Percentiles rank a stretch among this genome's conserved stretches.
Evolutionary conservation across 2,113 vertebrate species (phyloP).

Genomic region (Erinaceus europaeus): DNA sequence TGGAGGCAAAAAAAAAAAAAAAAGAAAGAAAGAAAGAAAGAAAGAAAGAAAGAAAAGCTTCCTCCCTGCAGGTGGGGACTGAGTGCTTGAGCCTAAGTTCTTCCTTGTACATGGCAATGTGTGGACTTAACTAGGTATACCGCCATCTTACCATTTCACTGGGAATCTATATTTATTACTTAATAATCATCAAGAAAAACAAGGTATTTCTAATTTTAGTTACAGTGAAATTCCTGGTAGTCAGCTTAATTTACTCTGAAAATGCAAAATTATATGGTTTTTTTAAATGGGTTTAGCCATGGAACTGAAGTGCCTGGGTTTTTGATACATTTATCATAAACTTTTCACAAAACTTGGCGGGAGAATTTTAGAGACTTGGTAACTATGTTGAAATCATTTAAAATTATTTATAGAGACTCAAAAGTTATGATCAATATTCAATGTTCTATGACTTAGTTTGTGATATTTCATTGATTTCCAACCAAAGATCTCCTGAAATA

Average conservation of each 20-base stretch:
- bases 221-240: not conserved
- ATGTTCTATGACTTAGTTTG: not conserved
- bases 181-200: not conserved
- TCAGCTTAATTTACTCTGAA: not conserved
- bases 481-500: rapidly evolving
- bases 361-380: not conserved
- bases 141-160: too few relatives aligned
- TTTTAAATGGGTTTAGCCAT: not conserved
- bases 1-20: too few relatives aligned
- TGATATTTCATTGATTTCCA: not conserved
- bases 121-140: too few relatives aligned
- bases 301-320: not conserved
- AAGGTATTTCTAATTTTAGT: not conserved
- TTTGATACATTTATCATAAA: not conserved
- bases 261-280: not conserved
- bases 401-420: conserved; percentile 3
- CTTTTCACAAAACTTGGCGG: not conserved
- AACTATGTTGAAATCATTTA: not conserved
- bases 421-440: conserved; percentile 39
- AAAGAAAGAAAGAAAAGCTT: too few relatives aligned
- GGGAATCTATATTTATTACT: conserved; percentile 11
- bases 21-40: too few relatives aligned
- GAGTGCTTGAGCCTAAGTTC: too few relatives aligned
- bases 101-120: too few relatives aligned
- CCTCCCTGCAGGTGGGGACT: too few relatives aligned